A percentile compares a stretch with the other conserved stretches of the same genome.
Evolutionary conservation across 2,113 vertebrate species (phyloP).

Genomic region (Malurus elegans): DNA sequence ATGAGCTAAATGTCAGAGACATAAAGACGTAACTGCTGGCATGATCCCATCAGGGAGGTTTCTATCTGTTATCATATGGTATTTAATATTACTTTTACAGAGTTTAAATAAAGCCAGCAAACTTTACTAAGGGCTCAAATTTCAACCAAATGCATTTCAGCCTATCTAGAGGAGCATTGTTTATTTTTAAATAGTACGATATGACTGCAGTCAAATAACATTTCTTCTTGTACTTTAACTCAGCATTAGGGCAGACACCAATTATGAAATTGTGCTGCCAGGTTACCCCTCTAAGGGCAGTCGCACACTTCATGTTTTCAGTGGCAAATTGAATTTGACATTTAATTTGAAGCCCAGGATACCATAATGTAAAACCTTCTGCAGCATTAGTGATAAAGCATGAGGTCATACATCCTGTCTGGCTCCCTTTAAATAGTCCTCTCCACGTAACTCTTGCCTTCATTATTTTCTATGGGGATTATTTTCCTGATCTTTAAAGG

Average conservation of each 20-base stretch:
- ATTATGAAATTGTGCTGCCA: constrained; percentile 55
- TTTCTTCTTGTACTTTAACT: constrained; percentile 36
- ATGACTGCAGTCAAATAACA: constrained; percentile 1
- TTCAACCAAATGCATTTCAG: not conserved
- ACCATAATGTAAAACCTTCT: constrained; percentile 57
- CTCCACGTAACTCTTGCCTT: not conserved
- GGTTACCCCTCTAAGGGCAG: constrained; percentile 38
- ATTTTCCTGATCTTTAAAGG: not conserved
- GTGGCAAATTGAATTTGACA: constrained; percentile 74
- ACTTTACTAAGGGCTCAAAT: constrained; percentile 2
- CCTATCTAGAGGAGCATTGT: not conserved
- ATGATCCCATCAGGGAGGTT: constrained; percentile 10
- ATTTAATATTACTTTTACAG: not conserved
- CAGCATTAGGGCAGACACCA: constrained; percentile 33
- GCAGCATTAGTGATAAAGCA: constrained; percentile 44
- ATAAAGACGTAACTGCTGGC: constrained; percentile 23
- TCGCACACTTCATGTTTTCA: constrained; percentile 64
- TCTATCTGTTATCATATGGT: not conserved
- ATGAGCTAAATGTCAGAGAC: constrained; percentile 35
- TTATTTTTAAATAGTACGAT: constrained; percentile 25
- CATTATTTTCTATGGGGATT: not conserved
- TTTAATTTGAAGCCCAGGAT: constrained; percentile 72
- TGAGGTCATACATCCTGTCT: not conserved
- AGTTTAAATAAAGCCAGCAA: not conserved
- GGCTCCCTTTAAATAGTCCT: not conserved